Conservation (phyloP, 2,888 invertebrate genomes). For the Stegana nigrithorax region DNA sequence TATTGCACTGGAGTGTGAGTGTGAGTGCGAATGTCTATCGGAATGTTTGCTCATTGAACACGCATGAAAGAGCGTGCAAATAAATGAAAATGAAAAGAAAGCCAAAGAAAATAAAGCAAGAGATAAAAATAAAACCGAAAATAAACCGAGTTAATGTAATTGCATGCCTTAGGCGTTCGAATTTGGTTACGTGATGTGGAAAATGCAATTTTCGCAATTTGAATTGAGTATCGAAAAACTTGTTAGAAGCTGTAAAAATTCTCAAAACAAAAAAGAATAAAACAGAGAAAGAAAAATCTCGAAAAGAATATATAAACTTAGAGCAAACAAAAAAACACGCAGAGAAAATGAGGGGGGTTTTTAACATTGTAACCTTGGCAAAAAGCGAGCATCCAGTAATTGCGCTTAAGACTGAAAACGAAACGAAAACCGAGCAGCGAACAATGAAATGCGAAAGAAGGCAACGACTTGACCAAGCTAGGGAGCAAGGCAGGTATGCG, state of each 20-base stretch:
- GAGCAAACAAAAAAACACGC: background rate
- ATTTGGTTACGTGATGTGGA: constrained; percentile 21
- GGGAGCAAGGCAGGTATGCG: too few relatives aligned
- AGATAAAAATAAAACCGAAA: background rate
- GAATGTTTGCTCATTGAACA: background rate
- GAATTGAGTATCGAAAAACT: constrained; percentile 2
- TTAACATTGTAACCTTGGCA: too few relatives aligned
- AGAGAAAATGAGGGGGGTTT: too few relatives aligned
- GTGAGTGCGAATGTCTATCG: too few relatives aligned
- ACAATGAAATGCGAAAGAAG: too few relatives aligned
- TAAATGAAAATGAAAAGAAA: background rate
- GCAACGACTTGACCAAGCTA: too few relatives aligned
- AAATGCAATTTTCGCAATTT: constrained; percentile 24
- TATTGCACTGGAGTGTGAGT: too few relatives aligned
- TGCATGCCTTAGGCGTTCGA: constrained; percentile 17
- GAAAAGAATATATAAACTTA: background rate
- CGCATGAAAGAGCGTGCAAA: background rate
- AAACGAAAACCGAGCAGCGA: too few relatives aligned
- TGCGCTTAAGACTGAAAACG: too few relatives aligned
- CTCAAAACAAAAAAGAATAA: background rate
- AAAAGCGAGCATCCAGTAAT: too few relatives aligned
- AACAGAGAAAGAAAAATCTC: background rate
- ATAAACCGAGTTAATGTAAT: constrained; percentile 19
- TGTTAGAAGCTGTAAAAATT: background rate
- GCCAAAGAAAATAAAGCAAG: background rate